Evolutionary conservation across 35 echinoderm and acorn worm genomes (phyloP).

Genomic region (Diadema setosum): DNA sequence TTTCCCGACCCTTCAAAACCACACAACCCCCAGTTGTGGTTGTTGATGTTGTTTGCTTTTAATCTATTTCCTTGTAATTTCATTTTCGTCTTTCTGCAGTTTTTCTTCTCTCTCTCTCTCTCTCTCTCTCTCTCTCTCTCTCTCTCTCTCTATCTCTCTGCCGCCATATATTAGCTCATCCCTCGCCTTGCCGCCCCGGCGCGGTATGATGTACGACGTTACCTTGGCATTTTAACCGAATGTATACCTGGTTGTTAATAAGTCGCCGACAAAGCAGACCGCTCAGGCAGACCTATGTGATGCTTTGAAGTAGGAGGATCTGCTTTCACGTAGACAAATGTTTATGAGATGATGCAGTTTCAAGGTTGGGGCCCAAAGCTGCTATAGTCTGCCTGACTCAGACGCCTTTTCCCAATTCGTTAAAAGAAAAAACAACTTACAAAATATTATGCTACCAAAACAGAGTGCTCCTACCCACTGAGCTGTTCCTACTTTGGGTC

Average conservation of each 20-base stretch:
- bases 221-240: neutral
- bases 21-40: too few relatives aligned
- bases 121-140: neutral
- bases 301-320: neutral
- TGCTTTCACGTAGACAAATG: neutral
- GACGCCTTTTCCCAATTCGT: too few relatives aligned
- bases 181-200: neutral
- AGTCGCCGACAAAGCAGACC: neutral
- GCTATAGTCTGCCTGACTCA: too few relatives aligned
- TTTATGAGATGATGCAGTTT: neutral
- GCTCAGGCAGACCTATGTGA: neutral
- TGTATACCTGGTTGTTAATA: neutral
- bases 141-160: neutral
- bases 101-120: neutral
- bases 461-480: too few relatives aligned
- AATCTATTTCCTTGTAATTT: too few relatives aligned
- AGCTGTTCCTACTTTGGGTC: too few relatives aligned
- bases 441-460: too few relatives aligned
- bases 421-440: too few relatives aligned
- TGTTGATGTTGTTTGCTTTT: too few relatives aligned
- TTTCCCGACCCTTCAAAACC: too few relatives aligned
- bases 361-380: neutral
- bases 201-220: neutral
- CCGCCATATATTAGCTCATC: neutral
- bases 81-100: neutral